Percentiles rank a stretch among this genome's conserved stretches.
Conservation (phyloP, 92 coral and sea anemone genomes). For the Bergia puertoricense region DNA sequence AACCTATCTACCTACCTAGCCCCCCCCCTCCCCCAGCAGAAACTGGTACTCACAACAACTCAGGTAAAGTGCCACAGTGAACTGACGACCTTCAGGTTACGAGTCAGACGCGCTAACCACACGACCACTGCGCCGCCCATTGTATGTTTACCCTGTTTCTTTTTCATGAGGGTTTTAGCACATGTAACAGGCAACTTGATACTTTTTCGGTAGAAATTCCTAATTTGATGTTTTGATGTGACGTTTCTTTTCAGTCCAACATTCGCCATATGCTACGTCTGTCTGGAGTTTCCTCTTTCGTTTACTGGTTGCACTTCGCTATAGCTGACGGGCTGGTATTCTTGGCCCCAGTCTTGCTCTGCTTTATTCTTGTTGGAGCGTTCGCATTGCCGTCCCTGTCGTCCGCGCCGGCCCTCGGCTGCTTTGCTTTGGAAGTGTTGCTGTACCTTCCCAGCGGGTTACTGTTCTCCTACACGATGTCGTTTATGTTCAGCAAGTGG, state of each 20-base stretch:
- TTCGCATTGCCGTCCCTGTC: constrained; percentile 63
- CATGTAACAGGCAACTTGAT: too few species aligned
- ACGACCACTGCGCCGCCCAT: too few species aligned
- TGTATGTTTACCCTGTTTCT: too few species aligned
- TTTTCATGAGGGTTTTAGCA: too few species aligned
- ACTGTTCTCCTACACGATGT: constrained; percentile 67
- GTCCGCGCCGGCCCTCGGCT: constrained; percentile 82
- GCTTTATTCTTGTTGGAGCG: constrained; percentile 76
- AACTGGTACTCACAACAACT: too few species aligned
- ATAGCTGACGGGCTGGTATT: constrained; percentile 67
- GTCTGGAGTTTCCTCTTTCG: constrained; percentile 70
- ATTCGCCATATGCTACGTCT: constrained; percentile 79
- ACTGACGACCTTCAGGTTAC: too few species aligned
- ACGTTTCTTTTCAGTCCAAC: constrained; percentile 50
- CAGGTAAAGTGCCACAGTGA: too few species aligned
- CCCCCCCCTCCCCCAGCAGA: too few species aligned
- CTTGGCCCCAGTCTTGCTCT: constrained; percentile 61
- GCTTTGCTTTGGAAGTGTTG: constrained; percentile 63
- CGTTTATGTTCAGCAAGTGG: constrained; percentile 84
- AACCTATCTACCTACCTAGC: too few species aligned
- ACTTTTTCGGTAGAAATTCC: too few species aligned
- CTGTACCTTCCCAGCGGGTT: constrained; percentile 67
- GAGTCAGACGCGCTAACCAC: too few species aligned
- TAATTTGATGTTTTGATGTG: neutral
- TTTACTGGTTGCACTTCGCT: constrained; percentile 76